Base-by-base conservation (phyloP, 2,113 vertebrate species). In the Mobula birostris region DNA sequence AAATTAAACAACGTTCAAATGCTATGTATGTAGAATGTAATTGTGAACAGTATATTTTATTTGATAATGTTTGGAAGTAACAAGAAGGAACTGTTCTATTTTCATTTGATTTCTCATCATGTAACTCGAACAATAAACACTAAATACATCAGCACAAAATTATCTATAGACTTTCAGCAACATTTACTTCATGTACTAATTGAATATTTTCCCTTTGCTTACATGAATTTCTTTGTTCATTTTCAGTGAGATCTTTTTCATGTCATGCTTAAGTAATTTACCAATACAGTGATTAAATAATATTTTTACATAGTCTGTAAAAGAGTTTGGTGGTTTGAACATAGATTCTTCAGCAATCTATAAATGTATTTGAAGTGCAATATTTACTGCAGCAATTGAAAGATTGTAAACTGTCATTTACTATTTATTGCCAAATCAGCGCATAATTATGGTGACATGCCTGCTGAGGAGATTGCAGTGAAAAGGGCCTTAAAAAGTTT, bases 311-410 rank as follows among this genome's bases (percentile, higher is more conserved):
- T 93, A 56, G 70, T 74, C 91, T 27, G 4, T 93, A 29, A 74
- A 93, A 40, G 21, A 93, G 5, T 90, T 93, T 93, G 68, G 27
- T 48, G 32, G 36, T 68, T 74, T 93, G 91, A 93, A 76, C 19
- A 93, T 48, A 92, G 68, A 68, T 68, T n/a, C 17, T 72, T 92
- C n/a, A 61, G n/a, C 12, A 24, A 93, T 56, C 40, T 2, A 14
- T 74, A 93, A 27, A 93, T 72, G 8, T 5, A 27, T 74, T 21
- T 48, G 70, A 48, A 14, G 12, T 76, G 36, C n/a, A 32, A 92
- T 72, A 19, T 48, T 72, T 72, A 72, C n/a, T 72, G 90, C 24
- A 36, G 40, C 24, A 12, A 40, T 74, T 19, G 17, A 12, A 72
- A 5, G 66, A 40, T 72, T 72, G 8, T 27, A 72, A 92, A 92